A percentile compares a stretch with the other conserved stretches of the same genome.
Evolutionary conservation across 2,888 invertebrate genomes (phyloP).

Genomic region (Trissolcus japonicus): DNA sequence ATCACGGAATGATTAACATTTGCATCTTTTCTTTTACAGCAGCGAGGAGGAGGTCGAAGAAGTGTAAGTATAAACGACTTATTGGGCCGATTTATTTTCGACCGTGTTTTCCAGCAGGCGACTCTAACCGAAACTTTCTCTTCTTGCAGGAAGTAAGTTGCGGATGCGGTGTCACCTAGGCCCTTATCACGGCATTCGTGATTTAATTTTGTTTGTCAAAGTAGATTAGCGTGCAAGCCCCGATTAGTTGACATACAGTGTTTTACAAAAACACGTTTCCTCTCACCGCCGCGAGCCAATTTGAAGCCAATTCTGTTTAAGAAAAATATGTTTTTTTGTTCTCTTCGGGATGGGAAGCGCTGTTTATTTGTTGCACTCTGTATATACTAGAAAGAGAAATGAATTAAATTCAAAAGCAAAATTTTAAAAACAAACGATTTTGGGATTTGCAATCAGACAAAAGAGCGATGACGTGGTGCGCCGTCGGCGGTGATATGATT

Average conservation of each 20-base stretch:
- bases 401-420: slow-evolving; percentile 5
- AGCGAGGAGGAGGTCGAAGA: slow-evolving; percentile 87
- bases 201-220: slow-evolving; percentile 53
- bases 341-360: slow-evolving; percentile 25
- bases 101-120: neutral
- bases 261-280: slow-evolving; percentile 48
- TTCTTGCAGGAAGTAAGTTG: slow-evolving; percentile 79
- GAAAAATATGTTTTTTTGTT: neutral
- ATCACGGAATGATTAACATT: slow-evolving; percentile 61
- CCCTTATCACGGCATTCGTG: slow-evolving; percentile 49
- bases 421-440: slow-evolving; percentile 6
- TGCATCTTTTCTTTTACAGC: slow-evolving; percentile 75
- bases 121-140: slow-evolving; percentile 64
- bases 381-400: slow-evolving; percentile 21
- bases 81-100: slow-evolving; percentile 34
- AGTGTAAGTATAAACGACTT: slow-evolving; percentile 81
- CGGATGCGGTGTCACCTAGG: slow-evolving; percentile 52
- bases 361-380: slow-evolving; percentile 35
- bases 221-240: slow-evolving; percentile 55
- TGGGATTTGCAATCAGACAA: slow-evolving; percentile 14
- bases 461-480: slow-evolving; percentile 6
- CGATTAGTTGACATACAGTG: slow-evolving; percentile 42
- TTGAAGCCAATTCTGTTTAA: neutral
- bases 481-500: slow-evolving; percentile 28
- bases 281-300: slow-evolving; percentile 7